These are phyloP conservation scores for Chaenodraco wilsoni DNA, from an alignment of 2,797 vertebrate species.

Conservation along the genomic window DNA sequence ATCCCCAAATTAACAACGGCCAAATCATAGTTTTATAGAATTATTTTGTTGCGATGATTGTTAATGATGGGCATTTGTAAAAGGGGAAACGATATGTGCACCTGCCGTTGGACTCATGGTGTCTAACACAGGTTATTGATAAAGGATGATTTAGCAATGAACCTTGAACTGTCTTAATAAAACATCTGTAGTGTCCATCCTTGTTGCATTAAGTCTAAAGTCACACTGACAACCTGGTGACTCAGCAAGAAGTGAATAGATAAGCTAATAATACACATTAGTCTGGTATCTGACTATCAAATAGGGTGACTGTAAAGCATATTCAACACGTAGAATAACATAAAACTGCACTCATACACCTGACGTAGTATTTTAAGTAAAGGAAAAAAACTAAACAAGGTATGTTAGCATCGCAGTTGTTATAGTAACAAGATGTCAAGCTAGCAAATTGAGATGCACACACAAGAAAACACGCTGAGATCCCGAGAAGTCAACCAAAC, in stretches of 20 bases:
- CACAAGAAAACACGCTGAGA: not conserved
- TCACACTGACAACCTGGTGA: slow-evolving; percentile 22
- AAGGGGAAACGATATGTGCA: not conserved
- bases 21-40: not conserved
- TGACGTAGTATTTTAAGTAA: not conserved
- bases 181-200: not conserved
- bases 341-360: not conserved
- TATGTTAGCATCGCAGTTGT: slow-evolving; percentile 38
- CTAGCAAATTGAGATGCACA: not conserved
- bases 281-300: not conserved
- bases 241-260: slow-evolving; percentile 35
- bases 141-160: not conserved
- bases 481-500: not conserved
- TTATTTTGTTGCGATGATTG: not conserved
- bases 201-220: not conserved
- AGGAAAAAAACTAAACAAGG: not conserved
- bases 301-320: not conserved
- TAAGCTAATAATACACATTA: not conserved
- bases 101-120: not conserved
- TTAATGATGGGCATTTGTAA: not conserved
- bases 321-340: not conserved
- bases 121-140: not conserved
- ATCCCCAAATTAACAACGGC: not conserved
- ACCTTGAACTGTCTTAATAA: not conserved
- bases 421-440: slow-evolving; percentile 54